Base-by-base conservation (phyloP, 2,797 vertebrate genomes). In the Sylvia borin region DNA sequence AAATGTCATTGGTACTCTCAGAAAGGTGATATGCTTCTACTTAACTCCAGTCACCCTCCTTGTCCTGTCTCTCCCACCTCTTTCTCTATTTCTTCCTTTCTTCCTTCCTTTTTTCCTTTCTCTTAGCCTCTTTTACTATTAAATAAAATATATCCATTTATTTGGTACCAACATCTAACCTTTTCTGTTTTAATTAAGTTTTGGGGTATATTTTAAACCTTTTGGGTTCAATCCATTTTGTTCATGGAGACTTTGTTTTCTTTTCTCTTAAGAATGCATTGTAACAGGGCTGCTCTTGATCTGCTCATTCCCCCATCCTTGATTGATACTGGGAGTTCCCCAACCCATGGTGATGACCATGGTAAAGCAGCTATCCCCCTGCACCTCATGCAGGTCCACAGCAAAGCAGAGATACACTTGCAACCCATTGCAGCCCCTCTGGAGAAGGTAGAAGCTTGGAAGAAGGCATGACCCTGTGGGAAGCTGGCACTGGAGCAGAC, bases 1-100 rank as follows among this genome's bases (percentile, higher is more conserved):
- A 47, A 27, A 38, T 0, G 0, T 38, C 0, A 0, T 16, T 38
- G 27, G 22, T 13, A 26, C 15, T 11, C 34, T 57, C 34, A 38
- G 43, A 57, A 57, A 16, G 22, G 22, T 57, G 18, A 40, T 40
- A 18, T 27, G 5, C 43, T 57, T 67, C 43, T 66, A 11, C 29
- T n/a, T 40, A 40, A 40, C 19, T 29, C 43, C 8, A 6, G 64
- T n/a, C 34, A n/a, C 13, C 7, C 42, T 57, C 5, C 18, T n/a
- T 38, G 13, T 55, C 21, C 50, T 22, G 5, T 47, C 7, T 5
- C 5, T 11, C 10, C 24, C 24, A 34, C 10, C 6, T 27, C 24
- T n/a, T 27, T 20, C 19, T 13, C 16, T 53, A 9, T 31, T 62
- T 31, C 26, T 31, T 15, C 9, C 5, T 45, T n/a, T 3, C 32